These are phyloP conservation scores for Trididemnum clinides DNA, from an alignment of 23 tunicate species.

Conservation along the genomic window DNA sequence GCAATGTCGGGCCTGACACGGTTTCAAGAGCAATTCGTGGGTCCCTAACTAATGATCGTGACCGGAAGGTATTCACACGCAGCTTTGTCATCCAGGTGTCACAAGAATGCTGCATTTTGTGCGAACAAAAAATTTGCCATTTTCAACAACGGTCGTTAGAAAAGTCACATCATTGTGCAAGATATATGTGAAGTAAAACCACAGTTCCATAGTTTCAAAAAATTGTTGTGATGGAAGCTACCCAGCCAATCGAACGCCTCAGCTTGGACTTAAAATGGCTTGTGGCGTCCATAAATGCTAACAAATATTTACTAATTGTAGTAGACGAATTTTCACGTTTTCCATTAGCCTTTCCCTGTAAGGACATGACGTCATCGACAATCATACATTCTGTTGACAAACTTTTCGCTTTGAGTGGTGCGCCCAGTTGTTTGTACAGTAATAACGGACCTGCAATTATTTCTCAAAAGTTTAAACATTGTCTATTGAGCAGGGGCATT, in stretches of 20 bases:
- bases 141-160: background rate
- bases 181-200: background rate
- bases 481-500: too few species aligned
- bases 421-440: too few species aligned
- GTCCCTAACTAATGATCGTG: background rate
- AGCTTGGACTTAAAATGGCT: conserved; percentile 24
- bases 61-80: background rate
- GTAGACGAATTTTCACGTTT: conserved; percentile 21
- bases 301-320: background rate
- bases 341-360: too few species aligned
- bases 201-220: background rate
- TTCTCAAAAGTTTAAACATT: too few species aligned
- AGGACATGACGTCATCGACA: background rate
- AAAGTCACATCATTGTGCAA: background rate
- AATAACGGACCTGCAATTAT: too few species aligned
- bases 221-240: background rate
- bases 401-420: background rate
- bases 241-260: conserved; percentile 2
- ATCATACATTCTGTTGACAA: background rate
- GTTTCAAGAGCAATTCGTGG: background rate
- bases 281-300: background rate
- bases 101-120: conserved; percentile 23
- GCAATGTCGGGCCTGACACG: background rate
- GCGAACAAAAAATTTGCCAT: conserved; percentile 15
- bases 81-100: conserved; percentile 22